Base-by-base conservation (phyloP, 2,888 invertebrate species). In the Lapara coniferarum region DNA sequence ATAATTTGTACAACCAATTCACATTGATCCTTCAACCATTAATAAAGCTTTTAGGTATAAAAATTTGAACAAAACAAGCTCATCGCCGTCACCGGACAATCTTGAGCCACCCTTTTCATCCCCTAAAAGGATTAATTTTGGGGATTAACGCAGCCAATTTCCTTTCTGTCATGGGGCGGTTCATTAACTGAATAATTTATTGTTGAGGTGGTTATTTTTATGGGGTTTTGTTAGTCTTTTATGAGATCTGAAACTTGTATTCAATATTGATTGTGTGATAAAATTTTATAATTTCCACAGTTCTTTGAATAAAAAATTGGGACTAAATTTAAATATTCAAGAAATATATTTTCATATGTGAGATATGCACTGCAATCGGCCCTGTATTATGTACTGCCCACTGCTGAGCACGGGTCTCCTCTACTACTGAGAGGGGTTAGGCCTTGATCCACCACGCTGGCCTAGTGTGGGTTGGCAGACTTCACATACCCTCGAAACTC, bases 101-200 rank as follows among this genome's bases (percentile, higher is more conserved):
- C 74, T 75, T 70, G 66, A 63, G 71, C 71, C 71, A 67, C 70
- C 70, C 73, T 71, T 73, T 59, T 69, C 70, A 77, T 73, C 80
- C 81, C 77, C 77, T 78, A 78, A 78, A 83, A 78, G 80, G 82
- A 81, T 85, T 81, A 82, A 80, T 80, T 81, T 77, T 69, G 72
- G 74, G 78, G 80, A 80, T 80, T 74, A 85, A 80, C 80, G 80
- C 78, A 80, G 74, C 81, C 84, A 87, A 87, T 88, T 88, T 88
- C 87, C 88, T 81, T 78, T 79, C 86, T 87, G 87, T 86, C 88
- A 83, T 71, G 81, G 73, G 77, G 73, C 76, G 81, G 85, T 85
- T 88, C 86, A 87, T 87, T 88, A 85, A 81, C 72, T 82, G 83
- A 86, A 85, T 86, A 85, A 88, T 88, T 87, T 86, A 88, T 87